A percentile compares a stretch with the other conserved stretches of the same genome.
phyloP scores from a whole-genome alignment of 2,113 vertebrate genomes.

The Pica pica region DNA sequence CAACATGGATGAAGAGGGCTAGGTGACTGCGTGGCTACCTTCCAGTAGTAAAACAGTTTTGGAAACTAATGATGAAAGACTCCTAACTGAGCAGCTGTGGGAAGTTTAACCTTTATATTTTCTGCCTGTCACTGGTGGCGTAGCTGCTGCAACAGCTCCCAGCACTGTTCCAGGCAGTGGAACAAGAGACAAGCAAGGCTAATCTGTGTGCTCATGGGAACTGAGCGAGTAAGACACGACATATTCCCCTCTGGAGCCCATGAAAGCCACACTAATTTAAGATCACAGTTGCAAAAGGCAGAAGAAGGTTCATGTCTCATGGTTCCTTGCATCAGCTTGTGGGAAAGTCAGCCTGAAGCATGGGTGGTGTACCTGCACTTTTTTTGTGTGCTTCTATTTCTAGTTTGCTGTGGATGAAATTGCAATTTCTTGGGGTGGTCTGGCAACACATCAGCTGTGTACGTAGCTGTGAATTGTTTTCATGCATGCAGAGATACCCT shows the following conservation, averaged over 20 bases:
- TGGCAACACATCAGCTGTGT: background rate
- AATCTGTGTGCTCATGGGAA: background rate
- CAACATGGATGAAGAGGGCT: background rate
- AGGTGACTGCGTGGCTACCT: background rate
- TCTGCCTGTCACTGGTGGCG: background rate
- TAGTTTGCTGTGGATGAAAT: background rate
- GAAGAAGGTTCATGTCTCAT: rapidly evolving
- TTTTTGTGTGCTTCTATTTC: background rate
- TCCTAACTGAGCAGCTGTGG: background rate
- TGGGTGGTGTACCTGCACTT: rapidly evolving
- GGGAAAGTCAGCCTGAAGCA: background rate
- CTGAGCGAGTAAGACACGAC: background rate
- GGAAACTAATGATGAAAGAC: background rate
- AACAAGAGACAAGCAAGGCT: background rate
- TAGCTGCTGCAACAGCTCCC: background rate
- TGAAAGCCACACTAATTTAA: background rate
- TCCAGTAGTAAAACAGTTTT: background rate
- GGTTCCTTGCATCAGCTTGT: background rate
- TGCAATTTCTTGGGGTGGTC: background rate
- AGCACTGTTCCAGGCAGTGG: background rate
- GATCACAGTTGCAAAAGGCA: background rate
- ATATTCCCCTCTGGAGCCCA: background rate
- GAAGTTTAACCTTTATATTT: background rate
- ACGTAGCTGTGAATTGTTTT: background rate
- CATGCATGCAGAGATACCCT: background rate